These are phyloP conservation scores for Discoglossus pictus DNA, from an alignment of 2,797 vertebrate genomes.

Conservation along the genomic window DNA sequence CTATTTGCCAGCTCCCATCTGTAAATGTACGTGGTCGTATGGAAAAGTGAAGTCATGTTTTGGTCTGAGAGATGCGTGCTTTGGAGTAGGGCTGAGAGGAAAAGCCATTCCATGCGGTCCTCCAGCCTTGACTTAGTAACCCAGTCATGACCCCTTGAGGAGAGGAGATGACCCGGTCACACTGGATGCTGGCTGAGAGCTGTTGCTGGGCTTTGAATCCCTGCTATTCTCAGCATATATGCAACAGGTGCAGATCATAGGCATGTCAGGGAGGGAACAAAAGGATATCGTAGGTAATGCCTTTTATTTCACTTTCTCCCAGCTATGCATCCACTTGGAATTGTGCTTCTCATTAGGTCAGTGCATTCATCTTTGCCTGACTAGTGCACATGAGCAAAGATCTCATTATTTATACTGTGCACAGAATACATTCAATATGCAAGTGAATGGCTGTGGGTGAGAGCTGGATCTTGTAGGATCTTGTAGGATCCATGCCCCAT, in stretches of 20 bases:
- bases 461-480: too few species aligned
- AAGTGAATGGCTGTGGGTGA: too few species aligned
- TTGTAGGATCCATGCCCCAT: too few species aligned
- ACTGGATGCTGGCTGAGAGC: slow-evolving; percentile 63
- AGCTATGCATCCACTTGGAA: slow-evolving; percentile 19
- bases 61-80: slow-evolving; percentile 50
- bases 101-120: slow-evolving; percentile 62
- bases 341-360: background rate
- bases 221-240: slow-evolving; percentile 66
- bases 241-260: slow-evolving; percentile 75
- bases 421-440: too few species aligned
- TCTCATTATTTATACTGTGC: too few species aligned
- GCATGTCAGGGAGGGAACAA: slow-evolving; percentile 54
- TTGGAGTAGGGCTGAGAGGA: slow-evolving; percentile 31
- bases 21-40: slow-evolving; percentile 57
- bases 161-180: slow-evolving; percentile 72
- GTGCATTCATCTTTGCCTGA: background rate
- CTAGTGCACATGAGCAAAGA: rapidly evolving
- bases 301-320: slow-evolving; percentile 53
- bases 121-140: slow-evolving; percentile 80
- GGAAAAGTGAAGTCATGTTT: slow-evolving; percentile 46
- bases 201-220: slow-evolving; percentile 63
- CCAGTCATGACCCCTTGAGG: slow-evolving; percentile 75
- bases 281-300: slow-evolving; percentile 50
- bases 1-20: slow-evolving; percentile 53